phyloP scores from a whole-genome alignment of 2,113 vertebrate genomes.

The Myotis brandtii region DNA sequence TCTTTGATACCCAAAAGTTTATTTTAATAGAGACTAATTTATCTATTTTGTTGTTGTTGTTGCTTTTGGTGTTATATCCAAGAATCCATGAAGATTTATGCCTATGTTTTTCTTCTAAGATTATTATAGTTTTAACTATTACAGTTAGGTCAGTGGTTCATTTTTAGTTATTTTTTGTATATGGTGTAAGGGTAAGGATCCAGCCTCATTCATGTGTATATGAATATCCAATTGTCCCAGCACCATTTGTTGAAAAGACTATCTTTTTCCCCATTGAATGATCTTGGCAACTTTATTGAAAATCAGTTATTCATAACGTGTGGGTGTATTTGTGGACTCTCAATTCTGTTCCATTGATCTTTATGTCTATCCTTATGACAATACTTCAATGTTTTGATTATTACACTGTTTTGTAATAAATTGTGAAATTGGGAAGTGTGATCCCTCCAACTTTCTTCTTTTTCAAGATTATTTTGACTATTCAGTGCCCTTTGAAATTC shows the following conservation, averaged over 20 bases:
- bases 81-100: not conserved
- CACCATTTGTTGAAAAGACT: not conserved
- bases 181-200: not conserved
- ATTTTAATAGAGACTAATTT: not conserved
- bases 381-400: not conserved
- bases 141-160: not conserved
- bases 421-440: conserved; percentile 16
- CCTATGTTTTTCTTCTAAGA: conserved; percentile 7
- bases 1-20: not conserved
- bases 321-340: not conserved
- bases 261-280: not conserved
- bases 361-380: not conserved
- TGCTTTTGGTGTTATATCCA: not conserved
- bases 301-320: not conserved
- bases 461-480: conserved; percentile 21
- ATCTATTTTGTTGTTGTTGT: not conserved
- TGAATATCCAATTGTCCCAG: not conserved
- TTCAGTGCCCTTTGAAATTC: not conserved
- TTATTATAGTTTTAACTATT: not conserved
- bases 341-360: not conserved
- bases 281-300: not conserved
- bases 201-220: not conserved
- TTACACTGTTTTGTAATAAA: not conserved
- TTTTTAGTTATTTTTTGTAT: conserved; percentile 20
- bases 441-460: not conserved